phyloP scores from a whole-genome alignment of 1,140 invertebrate genomes.

The Stratiolaelaps scimitus region DNA sequence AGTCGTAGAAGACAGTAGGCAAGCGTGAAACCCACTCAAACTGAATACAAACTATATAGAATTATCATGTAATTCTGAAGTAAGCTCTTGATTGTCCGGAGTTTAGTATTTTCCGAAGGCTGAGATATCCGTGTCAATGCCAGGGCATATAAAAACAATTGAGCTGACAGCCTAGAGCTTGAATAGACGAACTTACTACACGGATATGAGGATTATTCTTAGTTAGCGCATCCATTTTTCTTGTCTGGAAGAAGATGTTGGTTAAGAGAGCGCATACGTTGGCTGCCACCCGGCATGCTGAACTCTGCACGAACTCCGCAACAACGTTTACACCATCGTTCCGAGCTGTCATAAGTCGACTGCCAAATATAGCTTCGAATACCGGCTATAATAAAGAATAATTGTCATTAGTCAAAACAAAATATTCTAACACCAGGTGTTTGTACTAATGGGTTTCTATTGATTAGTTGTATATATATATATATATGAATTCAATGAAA shows the following conservation, averaged over 20 bases:
- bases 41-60: no score
- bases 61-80: no score
- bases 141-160: background rate
- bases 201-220: background rate
- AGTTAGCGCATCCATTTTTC: background rate
- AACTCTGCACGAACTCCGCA: background rate
- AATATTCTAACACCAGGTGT: no score
- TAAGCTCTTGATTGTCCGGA: no score
- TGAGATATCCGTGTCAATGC: background rate
- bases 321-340: background rate
- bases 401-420: no score
- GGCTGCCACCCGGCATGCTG: background rate
- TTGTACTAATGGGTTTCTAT: no score
- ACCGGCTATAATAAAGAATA: background rate
- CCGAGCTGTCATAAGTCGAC: background rate
- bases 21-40: background rate
- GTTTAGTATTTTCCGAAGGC: background rate
- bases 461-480: no score
- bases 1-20: background rate
- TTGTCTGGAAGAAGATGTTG: background rate
- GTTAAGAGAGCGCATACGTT: background rate
- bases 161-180: no score
- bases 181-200: background rate
- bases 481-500: no score
- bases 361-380: background rate